Conservation (phyloP, 2,797 vertebrate genomes). For the Pangasius krempfi region DNA sequence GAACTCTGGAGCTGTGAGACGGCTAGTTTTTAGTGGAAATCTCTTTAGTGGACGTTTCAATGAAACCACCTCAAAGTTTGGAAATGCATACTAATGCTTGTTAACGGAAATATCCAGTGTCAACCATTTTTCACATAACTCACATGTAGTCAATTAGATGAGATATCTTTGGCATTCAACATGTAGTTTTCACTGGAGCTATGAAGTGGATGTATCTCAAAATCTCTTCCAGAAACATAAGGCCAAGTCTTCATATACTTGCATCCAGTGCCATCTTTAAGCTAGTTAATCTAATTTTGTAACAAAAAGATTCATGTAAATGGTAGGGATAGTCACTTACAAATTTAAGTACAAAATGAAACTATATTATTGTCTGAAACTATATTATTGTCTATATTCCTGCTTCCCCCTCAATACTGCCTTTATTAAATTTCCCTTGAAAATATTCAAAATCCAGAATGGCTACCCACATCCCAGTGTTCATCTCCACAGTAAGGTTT, state of each 20-base stretch:
- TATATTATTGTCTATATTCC: background rate
- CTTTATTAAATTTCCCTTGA: background rate
- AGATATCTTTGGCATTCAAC: background rate
- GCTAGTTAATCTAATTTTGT: background rate
- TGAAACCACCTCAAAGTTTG: background rate
- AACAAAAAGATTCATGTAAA: background rate
- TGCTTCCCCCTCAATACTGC: background rate
- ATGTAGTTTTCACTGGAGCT: background rate
- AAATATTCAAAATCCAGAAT: background rate
- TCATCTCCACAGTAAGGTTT: background rate
- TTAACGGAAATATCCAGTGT: conserved; percentile 1
- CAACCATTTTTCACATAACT: background rate
- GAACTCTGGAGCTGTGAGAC: background rate
- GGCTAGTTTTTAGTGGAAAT: background rate
- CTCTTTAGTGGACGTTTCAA: background rate
- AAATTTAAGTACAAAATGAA: background rate
- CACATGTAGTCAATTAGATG: background rate
- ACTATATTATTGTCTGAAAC: background rate
- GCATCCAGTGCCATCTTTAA: background rate
- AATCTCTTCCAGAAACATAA: background rate
- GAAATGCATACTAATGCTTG: background rate
- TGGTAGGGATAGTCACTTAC: background rate
- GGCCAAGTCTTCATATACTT: background rate
- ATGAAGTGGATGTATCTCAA: background rate
- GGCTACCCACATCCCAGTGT: background rate